Base-by-base conservation (phyloP, 2,888 invertebrate species). In the Orchesellides sinensis region DNA sequence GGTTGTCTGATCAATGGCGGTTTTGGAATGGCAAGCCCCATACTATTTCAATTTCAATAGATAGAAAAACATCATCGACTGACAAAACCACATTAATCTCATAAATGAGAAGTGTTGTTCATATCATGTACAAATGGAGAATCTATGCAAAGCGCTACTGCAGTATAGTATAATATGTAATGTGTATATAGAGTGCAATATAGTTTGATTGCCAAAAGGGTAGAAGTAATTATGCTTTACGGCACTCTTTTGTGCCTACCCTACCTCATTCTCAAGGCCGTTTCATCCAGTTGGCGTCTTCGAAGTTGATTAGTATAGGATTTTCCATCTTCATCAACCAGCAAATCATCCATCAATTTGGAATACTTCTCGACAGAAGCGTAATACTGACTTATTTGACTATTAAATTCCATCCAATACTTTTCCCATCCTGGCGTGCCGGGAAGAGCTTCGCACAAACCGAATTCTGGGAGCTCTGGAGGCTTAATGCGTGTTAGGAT, bases 351-450 rank as follows among this genome's bases (percentile, higher is more conserved):
- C 61, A 79, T 69, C 14, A 32, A 49, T 14, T 61, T 47, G 2
- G 78, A 79, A 29, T 70, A 69, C 25, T 61, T 70, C 19, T 61
- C 78, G 3, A 70, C 61, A 14, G 61, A 2, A 21, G 27, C 8
- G 21, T 79, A 79, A 35, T 79, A 79, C 17, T 61, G 52, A 17
- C 47, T 21, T 23, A 79, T 32, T 23, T 79, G 70, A 14, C 35
- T 17, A 27, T 63, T 79, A 25, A 79, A 79, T 5, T 63, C 61
- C 4, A 23, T 29, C 78, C 78, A 79, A 21, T 79, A 79, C 35
- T 61, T 21, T 12, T 63, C 23, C 78, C 78, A 79, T 27, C 19
- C 78, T 1, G 52, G 25, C 1, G 70, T 79, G 0, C 78, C 78
- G 35, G 78, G 78, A 8, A 70, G 19, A n/a, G 52, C 70, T 52